A percentile compares a stretch with the other conserved stretches of the same genome.
Conservation (phyloP, 2,888 invertebrate genomes). For the Cephus pulcher region DNA sequence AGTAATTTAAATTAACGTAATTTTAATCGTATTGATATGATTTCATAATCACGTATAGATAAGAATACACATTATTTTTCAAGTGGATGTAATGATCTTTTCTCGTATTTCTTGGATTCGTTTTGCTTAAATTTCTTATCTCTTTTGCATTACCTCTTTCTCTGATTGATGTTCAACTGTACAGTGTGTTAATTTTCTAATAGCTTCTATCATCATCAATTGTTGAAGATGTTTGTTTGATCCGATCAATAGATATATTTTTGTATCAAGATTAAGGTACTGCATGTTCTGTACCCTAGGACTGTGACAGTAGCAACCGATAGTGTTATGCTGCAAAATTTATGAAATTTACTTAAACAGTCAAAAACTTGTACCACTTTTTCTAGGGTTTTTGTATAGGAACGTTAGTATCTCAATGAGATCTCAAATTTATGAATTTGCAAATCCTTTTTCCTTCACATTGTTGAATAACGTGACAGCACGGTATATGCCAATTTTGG, state of each 20-base stretch:
- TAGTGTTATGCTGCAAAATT: background rate
- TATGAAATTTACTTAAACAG: background rate
- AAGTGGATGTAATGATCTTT: no score
- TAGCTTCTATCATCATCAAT: background rate
- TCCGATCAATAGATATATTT: background rate
- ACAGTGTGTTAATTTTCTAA: background rate
- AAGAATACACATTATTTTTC: no score
- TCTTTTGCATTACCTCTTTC: background rate
- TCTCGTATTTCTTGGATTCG: no score
- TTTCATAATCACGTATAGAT: background rate
- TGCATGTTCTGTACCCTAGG: background rate
- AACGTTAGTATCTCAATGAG: background rate
- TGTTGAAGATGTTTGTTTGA: background rate
- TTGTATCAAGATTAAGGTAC: background rate
- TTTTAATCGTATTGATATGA: background rate
- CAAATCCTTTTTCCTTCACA: background rate
- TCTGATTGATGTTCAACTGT: background rate
- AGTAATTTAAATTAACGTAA: background rate
- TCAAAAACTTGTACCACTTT: background rate
- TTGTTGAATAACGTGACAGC: background rate
- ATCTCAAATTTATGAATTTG: background rate
- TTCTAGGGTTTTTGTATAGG: background rate
- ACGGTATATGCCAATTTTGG: background rate
- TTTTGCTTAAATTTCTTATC: no score
- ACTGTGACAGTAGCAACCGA: background rate